phyloP scores from a whole-genome alignment of 2,888 invertebrate species.

The Balanococcus diminutus region DNA sequence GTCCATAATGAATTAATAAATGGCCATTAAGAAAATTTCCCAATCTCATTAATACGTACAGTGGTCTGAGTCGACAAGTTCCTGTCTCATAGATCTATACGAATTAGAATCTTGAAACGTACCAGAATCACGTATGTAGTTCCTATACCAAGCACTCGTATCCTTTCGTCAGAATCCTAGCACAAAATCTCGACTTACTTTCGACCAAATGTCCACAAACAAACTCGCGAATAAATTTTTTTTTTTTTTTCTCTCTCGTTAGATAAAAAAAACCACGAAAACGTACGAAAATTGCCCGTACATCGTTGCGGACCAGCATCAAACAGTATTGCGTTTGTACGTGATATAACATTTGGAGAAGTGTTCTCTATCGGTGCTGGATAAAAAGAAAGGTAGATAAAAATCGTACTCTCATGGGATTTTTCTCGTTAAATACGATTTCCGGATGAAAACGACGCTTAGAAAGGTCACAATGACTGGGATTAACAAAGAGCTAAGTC shows the following conservation, averaged over 20 bases:
- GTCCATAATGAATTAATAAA: constrained; percentile 12
- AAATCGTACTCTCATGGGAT: constrained; percentile 48
- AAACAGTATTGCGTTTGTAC: constrained; percentile 14
- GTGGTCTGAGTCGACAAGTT: background rate
- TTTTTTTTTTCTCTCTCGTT: background rate
- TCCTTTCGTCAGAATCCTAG: background rate
- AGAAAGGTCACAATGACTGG: constrained; percentile 41
- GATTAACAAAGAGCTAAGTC: background rate
- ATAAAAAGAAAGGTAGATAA: constrained; percentile 32
- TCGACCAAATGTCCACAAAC: background rate
- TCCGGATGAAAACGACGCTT: constrained; percentile 40
- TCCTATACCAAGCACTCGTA: background rate
- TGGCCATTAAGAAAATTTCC: background rate
- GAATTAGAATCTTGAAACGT: background rate
- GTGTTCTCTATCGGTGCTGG: constrained; percentile 37
- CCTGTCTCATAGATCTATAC: background rate
- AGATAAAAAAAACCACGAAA: background rate
- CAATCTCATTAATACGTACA: background rate
- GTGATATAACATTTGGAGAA: constrained; percentile 34
- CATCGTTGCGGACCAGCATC: background rate
- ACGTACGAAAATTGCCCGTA: background rate
- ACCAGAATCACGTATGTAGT: background rate
- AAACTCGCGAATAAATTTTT: background rate
- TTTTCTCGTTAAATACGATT: constrained; percentile 52
- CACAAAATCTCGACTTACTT: background rate